Percentiles rank a stretch among this genome's conserved stretches.
Evolutionary conservation across 2,113 vertebrate species (phyloP).

Genomic region (Saiga tatarica): DNA sequence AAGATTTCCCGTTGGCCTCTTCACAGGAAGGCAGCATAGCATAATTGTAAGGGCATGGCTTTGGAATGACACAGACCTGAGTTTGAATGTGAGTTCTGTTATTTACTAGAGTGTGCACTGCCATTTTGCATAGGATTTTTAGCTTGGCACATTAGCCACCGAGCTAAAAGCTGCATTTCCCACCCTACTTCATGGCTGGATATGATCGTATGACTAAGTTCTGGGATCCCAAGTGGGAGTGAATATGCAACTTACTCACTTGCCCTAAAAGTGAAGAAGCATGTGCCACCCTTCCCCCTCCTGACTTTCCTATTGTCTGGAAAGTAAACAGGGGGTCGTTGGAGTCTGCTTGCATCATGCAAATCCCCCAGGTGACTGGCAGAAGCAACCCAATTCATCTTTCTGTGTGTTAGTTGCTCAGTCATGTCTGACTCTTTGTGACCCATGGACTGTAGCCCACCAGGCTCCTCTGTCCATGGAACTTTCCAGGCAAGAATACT

Average conservation of each 20-base stretch:
- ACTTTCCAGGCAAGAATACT: not conserved
- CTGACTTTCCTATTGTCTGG: not conserved
- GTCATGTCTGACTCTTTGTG: not conserved
- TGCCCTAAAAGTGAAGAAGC: not conserved
- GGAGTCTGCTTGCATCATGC: not conserved
- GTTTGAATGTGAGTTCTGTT: not conserved
- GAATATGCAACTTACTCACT: not conserved
- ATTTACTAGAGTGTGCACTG: not conserved
- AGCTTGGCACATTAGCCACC: not conserved
- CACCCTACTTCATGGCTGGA: not conserved
- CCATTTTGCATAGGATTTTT: not conserved
- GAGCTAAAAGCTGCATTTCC: not conserved
- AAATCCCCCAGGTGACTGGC: not conserved
- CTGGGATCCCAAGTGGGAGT: not conserved
- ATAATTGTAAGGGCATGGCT: not conserved
- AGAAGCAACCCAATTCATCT: not conserved
- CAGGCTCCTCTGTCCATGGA: not conserved
- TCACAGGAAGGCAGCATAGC: not conserved
- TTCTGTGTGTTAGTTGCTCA: not conserved
- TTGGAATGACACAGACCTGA: not conserved
- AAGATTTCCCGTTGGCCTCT: not conserved
- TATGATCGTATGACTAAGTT: not conserved
- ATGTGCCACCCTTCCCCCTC: not conserved
- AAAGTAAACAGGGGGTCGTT: not conserved
- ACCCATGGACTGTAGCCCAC: not conserved